phyloP scores from a whole-genome alignment of 2,888 invertebrate genomes.

The Anorthoa munda region DNA sequence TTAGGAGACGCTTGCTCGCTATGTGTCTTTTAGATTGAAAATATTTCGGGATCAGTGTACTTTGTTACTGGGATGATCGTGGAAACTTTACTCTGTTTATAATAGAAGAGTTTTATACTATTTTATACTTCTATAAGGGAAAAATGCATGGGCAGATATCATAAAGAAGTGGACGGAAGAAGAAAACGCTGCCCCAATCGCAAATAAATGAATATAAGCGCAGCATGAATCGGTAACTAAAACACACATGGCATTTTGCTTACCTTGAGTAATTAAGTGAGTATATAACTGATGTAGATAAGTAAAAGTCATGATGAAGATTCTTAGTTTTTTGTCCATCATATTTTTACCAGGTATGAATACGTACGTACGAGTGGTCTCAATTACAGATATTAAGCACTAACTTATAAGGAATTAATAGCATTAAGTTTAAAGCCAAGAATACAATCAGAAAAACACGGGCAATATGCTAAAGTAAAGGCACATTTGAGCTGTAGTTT shows the following conservation, averaged over 20 bases:
- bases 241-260: too few species aligned
- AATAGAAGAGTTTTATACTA: slow-evolving; percentile 14
- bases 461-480: not conserved
- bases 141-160: not conserved
- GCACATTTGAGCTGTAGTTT: not conserved
- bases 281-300: too few species aligned
- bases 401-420: not conserved
- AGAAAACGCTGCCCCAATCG: too few species aligned
- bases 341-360: too few species aligned
- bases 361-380: too few species aligned
- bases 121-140: not conserved
- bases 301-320: too few species aligned
- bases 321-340: too few species aligned
- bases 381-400: not conserved
- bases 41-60: slow-evolving; percentile 50
- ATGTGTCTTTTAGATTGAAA: slow-evolving; percentile 64
- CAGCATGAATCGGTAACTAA: too few species aligned
- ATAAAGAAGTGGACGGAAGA: too few species aligned
- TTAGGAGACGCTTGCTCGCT: slow-evolving; percentile 51
- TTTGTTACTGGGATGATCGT: slow-evolving; percentile 15
- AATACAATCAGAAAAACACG: not conserved
- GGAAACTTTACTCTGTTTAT: slow-evolving; percentile 8
- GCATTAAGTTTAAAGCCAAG: not conserved
- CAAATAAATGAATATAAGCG: too few species aligned
- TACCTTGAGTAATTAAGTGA: too few species aligned